Evolutionary conservation across 2,888 invertebrate species (phyloP).

Genomic region (Polyommatus icarus): DNA sequence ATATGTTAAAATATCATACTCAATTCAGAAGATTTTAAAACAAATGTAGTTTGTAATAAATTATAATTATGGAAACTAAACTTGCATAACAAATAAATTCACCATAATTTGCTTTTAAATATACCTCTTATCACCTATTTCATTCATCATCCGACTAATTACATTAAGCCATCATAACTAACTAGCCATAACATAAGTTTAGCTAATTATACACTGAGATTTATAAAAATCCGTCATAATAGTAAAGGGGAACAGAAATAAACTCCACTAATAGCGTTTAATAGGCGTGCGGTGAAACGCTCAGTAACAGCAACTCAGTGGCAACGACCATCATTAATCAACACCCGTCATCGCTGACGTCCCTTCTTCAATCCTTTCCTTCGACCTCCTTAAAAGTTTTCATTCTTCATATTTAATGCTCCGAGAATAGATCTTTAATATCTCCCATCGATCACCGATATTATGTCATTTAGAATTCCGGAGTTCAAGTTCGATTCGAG

Average conservation of each 20-base stretch:
- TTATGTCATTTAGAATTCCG: background rate
- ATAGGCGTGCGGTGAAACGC: constrained; percentile 44
- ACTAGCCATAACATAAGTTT: constrained; percentile 8
- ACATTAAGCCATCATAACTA: constrained; percentile 5
- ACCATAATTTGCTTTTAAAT: constrained; percentile 5
- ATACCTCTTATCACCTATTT: background rate
- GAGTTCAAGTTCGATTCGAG: background rate
- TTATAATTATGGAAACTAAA: background rate
- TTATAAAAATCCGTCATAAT: constrained; percentile 13
- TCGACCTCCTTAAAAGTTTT: background rate
- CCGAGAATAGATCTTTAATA: background rate
- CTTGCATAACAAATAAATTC: background rate
- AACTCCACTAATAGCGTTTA: constrained; percentile 48
- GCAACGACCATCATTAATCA: constrained; percentile 48
- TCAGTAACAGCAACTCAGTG: constrained; percentile 36
- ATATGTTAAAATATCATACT: background rate
- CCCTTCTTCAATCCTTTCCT: constrained; percentile 13
- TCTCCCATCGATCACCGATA: background rate
- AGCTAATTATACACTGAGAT: constrained; percentile 1
- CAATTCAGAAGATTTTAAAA: background rate
- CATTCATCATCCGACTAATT: constrained; percentile 1
- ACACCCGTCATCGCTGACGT: constrained; percentile 29
- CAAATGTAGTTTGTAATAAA: background rate
- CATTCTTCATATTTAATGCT: constrained; percentile 2
- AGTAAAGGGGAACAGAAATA: constrained; percentile 46